Percentiles rank a stretch among this genome's conserved stretches.
Evolutionary conservation across 2,113 vertebrate species (phyloP).

Genomic region (Collichthys lucidus): DNA sequence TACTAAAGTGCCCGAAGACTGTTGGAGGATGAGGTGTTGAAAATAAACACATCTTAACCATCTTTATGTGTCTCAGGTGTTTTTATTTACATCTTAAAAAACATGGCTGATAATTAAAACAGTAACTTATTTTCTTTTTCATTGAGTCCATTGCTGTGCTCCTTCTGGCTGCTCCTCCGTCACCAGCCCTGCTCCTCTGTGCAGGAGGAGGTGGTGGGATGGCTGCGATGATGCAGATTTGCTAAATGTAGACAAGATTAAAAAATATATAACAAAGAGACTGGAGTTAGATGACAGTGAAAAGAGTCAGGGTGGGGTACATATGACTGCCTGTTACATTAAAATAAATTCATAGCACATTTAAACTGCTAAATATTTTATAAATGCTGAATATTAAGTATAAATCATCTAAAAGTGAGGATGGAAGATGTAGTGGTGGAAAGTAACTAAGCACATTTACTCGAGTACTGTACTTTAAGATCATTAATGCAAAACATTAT

Average conservation of each 20-base stretch:
- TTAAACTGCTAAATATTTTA: not conserved
- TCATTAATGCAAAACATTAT: too few relatives aligned
- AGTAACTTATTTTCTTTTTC: constrained; percentile 1
- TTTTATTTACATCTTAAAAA: constrained; percentile 28
- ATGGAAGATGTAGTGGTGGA: not conserved
- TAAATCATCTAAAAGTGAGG: not conserved
- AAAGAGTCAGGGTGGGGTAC: not conserved
- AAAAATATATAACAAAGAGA: not conserved
- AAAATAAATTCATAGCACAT: not conserved
- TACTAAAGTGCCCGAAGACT: constrained; percentile 46
- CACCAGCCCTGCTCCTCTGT: constrained; percentile 46
- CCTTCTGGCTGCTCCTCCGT: constrained; percentile 2
- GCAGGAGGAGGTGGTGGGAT: constrained; percentile 26
- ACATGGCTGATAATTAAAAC: too few relatives aligned
- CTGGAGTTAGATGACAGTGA: not conserved
- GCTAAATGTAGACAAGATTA: constrained; percentile 42
- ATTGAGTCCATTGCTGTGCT: constrained; percentile 6
- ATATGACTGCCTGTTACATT: not conserved
- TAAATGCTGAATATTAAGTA: not conserved
- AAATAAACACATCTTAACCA: constrained; percentile 51
- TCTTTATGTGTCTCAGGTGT: not conserved
- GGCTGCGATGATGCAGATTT: constrained; percentile 73
- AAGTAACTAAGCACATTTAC: not conserved
- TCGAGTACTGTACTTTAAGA: too few relatives aligned
- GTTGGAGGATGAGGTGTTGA: constrained; percentile 27